Evolutionary conservation across 2,113 vertebrate genomes (phyloP).

Genomic region (Micromys minutus): DNA sequence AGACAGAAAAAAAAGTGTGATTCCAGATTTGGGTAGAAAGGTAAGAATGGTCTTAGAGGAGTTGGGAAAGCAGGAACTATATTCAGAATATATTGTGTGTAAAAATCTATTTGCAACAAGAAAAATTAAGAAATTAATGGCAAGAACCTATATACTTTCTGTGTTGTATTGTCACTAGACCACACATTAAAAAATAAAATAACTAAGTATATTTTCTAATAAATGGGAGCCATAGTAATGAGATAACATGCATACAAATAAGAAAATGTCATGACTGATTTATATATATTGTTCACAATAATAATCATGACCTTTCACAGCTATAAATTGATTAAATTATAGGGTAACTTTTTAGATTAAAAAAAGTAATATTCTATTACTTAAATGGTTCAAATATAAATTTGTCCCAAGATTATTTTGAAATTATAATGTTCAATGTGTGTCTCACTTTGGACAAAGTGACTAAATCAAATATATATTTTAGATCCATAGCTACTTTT

Average conservation of each 20-base stretch:
- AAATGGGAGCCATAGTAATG: slow-evolving; percentile 1
- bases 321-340: slow-evolving; percentile 8
- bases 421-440: slow-evolving; percentile 58
- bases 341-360: slow-evolving; percentile 35
- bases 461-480: slow-evolving; percentile 58
- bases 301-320: slow-evolving; percentile 24
- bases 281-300: background rate
- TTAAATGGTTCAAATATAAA: slow-evolving; percentile 25
- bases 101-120: background rate
- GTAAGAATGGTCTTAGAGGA: background rate
- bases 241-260: background rate
- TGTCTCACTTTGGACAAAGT: slow-evolving; percentile 30
- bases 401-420: slow-evolving; percentile 56
- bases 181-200: background rate
- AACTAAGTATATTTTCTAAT: background rate
- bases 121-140: background rate
- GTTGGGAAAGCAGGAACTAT: background rate
- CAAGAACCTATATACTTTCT: background rate
- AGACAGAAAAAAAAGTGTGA: background rate
- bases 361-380: slow-evolving; percentile 11
- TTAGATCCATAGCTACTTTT: slow-evolving; percentile 57
- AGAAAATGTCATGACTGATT: slow-evolving; percentile 41
- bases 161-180: background rate
- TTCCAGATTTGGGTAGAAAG: background rate
- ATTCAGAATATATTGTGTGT: background rate